These are phyloP conservation scores for Eristalis arbustorum DNA, from an alignment of 2,888 invertebrate species.

Conservation along the genomic window DNA sequence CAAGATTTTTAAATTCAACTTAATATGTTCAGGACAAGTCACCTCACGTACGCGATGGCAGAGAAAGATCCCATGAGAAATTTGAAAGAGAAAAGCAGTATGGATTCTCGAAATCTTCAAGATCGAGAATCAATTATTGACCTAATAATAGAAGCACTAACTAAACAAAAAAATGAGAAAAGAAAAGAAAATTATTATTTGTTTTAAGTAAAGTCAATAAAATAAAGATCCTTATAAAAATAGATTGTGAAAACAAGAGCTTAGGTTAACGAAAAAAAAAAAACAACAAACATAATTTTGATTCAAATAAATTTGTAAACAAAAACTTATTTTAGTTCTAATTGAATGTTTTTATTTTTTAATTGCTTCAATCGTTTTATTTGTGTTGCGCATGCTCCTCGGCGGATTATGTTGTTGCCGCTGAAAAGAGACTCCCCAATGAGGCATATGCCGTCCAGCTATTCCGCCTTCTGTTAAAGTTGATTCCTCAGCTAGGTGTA, in stretches of 20 bases:
- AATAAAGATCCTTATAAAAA: slow-evolving; percentile 23
- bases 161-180: slow-evolving; percentile 7
- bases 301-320: slow-evolving; percentile 60
- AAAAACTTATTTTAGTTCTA: slow-evolving; percentile 21
- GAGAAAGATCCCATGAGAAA: slow-evolving; percentile 89
- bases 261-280: slow-evolving; percentile 23
- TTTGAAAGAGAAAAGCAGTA: slow-evolving; percentile 89
- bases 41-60: slow-evolving; percentile 84
- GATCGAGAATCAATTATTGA: slow-evolving; percentile 77
- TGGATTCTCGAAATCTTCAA: slow-evolving; percentile 84
- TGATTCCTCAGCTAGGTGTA: too few species aligned
- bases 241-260: slow-evolving; percentile 33
- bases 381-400: too few species aligned
- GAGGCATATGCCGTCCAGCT: too few species aligned
- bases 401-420: too few species aligned
- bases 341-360: background rate
- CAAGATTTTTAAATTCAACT: slow-evolving; percentile 50
- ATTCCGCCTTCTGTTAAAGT: too few species aligned
- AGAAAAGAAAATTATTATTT: slow-evolving; percentile 20
- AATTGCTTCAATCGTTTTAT: background rate
- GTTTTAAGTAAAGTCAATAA: slow-evolving; percentile 43
- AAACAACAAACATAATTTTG: slow-evolving; percentile 20
- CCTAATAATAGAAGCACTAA: slow-evolving; percentile 11
- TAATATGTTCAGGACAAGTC: slow-evolving; percentile 87
- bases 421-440: too few species aligned